These are phyloP conservation scores for Chionomys nivalis DNA, from an alignment of 2,113 vertebrate species.

Conservation along the genomic window DNA sequence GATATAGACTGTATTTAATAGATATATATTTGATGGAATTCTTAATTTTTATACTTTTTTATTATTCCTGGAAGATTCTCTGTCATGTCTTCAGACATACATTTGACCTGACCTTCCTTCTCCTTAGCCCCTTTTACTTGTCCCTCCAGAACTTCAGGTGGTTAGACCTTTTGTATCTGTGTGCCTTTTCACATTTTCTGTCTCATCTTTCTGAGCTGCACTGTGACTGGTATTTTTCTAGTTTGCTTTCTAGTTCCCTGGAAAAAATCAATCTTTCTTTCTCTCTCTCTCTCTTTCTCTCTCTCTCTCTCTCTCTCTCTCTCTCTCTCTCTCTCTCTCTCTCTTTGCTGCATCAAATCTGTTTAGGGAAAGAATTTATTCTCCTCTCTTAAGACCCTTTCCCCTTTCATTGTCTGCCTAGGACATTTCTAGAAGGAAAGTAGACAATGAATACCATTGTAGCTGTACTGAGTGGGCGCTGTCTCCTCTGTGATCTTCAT, in stretches of 20 bases:
- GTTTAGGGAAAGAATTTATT: constrained; percentile 21
- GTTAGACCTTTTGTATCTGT: background rate
- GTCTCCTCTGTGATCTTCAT: background rate
- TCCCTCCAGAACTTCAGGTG: background rate
- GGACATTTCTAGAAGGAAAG: background rate
- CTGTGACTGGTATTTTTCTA: background rate
- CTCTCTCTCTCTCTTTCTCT: no score
- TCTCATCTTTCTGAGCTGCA: background rate
- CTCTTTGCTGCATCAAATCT: background rate
- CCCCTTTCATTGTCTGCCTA: background rate
- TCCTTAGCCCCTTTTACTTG: background rate
- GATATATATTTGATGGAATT: constrained; percentile 33
- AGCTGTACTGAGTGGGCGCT: background rate
- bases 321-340: no score
- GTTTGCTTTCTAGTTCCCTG: background rate
- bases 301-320: no score
- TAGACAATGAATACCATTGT: background rate
- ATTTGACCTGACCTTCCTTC: background rate
- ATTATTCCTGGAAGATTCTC: constrained; percentile 13
- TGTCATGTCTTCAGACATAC: background rate
- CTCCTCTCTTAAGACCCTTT: background rate
- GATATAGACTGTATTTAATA: background rate
- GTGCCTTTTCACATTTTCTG: background rate
- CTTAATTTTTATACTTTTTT: constrained; percentile 18
- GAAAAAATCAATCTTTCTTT: background rate